These are phyloP conservation scores for Drosophila subobscura DNA, from an alignment of 1,140 invertebrate genomes.

Conservation along the genomic window DNA sequence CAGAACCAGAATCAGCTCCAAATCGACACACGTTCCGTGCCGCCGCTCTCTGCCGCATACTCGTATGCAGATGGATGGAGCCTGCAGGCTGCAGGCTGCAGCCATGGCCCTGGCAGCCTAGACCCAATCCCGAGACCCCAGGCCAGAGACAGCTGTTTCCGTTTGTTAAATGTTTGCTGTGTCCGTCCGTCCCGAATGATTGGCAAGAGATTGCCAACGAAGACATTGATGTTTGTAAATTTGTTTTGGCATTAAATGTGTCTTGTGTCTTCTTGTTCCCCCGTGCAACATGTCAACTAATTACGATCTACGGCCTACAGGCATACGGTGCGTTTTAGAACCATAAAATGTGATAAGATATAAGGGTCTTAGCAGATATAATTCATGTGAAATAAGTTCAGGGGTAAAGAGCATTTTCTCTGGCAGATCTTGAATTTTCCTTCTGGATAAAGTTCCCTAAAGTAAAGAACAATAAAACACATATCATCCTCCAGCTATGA, in stretches of 20 bases:
- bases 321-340: conserved; percentile 27
- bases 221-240: conserved; percentile 73
- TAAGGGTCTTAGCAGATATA: not conserved
- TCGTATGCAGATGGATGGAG: too few relatives aligned
- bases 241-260: conserved; percentile 68
- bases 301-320: conserved; percentile 36
- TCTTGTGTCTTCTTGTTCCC: conserved; percentile 10
- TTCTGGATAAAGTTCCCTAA: too few relatives aligned
- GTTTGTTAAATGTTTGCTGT: conserved; percentile 78
- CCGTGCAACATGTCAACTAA: conserved; percentile 45
- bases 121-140: conserved; percentile 43
- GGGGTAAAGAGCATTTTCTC: not conserved
- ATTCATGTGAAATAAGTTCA: not conserved
- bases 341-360: not conserved
- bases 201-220: conserved; percentile 71
- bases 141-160: conserved; percentile 73
- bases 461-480: too few relatives aligned
- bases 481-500: not conserved
- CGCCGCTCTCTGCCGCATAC: conserved; percentile 2
- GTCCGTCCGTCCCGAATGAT: conserved; percentile 44
- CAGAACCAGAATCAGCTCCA: conserved; percentile 22
- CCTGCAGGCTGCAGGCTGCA: too few relatives aligned
- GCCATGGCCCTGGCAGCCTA: too few relatives aligned
- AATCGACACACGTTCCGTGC: too few relatives aligned
- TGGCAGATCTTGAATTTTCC: too few relatives aligned